Evolutionary conservation across 1,140 invertebrate genomes (phyloP), one percentile per base, ranked within the genome.

Genomic region (Formica selysi): DNA sequence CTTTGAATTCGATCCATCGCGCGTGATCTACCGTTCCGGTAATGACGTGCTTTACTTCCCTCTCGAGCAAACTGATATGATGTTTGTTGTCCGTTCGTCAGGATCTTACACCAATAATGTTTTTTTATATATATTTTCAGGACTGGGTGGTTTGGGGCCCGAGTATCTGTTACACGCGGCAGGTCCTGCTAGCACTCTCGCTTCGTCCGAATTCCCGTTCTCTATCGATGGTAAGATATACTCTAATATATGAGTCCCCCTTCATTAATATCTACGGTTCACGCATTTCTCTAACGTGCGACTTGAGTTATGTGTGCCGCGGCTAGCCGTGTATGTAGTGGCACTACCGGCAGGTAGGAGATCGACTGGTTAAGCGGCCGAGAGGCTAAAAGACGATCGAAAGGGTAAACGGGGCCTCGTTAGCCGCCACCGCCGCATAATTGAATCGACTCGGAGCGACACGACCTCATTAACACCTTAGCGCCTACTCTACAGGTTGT

Each of bases 131-230:
- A 11, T 48, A 87, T 70, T 90, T 51, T 96, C 95, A 97, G 97
- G 97, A 91, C 96, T 97, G 95, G 97, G 96, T 93, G 94, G 94
- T 92, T 94, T 97, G 92, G 96, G 96, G 89, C 95, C 96, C 70
- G 97, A 98, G 93, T 98, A 98, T 95, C 96, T 98, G 86, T 95
- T 98, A 36, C 97, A 97, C 87, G 96, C 97, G 0, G 96, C 97
- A n/a, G 97, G 97, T 61, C 97, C 97, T 4, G 96, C 97, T 11
- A 97, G 97, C 74, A 97, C 97, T 8, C 95, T 98, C 68, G 96
- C 97, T 32, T 97, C 97, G 76, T 96, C 97, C 67, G 97, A 98
- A 91, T 97, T 98, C 90, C 97, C 97, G 41, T 97, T 97, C 91
- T 97, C 97, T 90, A 96, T 98, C 93, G 97, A 98, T 95, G 97